phyloP scores from a whole-genome alignment of 1,140 invertebrate species.

The Neodiprion pinetum region DNA sequence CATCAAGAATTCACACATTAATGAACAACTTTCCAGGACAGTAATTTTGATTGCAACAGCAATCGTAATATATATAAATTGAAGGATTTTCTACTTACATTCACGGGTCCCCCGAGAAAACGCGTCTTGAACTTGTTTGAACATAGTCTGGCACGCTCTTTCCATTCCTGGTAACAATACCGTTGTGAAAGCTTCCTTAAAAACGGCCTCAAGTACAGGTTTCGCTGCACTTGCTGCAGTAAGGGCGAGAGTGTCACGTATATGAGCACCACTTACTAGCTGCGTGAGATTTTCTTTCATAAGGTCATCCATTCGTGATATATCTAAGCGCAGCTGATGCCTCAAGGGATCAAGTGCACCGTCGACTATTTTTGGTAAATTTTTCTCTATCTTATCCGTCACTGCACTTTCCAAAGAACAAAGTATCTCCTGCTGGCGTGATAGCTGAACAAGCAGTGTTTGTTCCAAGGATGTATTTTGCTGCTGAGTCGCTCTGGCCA shows the following conservation, averaged over 20 bases:
- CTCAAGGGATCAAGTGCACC: constrained; percentile 71
- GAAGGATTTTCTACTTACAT: constrained; percentile 69
- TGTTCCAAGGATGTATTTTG: constrained; percentile 56
- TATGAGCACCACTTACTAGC: constrained; percentile 75
- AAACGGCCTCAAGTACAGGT: constrained; percentile 72
- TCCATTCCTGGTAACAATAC: constrained; percentile 85
- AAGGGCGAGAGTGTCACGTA: constrained; percentile 76
- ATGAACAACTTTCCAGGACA: background rate
- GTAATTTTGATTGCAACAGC: no score
- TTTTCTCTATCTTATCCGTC: constrained; percentile 56
- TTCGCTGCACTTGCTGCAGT: constrained; percentile 72
- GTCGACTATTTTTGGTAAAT: constrained; percentile 63
- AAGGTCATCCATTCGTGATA: constrained; percentile 77
- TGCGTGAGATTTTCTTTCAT: constrained; percentile 82
- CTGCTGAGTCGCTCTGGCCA: constrained; percentile 51
- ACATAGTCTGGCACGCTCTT: constrained; percentile 83
- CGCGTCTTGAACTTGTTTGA: constrained; percentile 85
- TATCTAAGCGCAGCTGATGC: constrained; percentile 72
- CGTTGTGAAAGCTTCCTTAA: constrained; percentile 76
- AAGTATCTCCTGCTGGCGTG: constrained; percentile 54
- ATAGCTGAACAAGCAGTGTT: constrained; percentile 59
- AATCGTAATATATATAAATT: background rate
- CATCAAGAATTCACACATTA: constrained; percentile 13
- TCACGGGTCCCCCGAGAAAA: constrained; percentile 87
- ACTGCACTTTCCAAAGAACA: constrained; percentile 58